phyloP scores from a whole-genome alignment of 2,113 vertebrate genomes.

The Trematocara macrostoma region DNA sequence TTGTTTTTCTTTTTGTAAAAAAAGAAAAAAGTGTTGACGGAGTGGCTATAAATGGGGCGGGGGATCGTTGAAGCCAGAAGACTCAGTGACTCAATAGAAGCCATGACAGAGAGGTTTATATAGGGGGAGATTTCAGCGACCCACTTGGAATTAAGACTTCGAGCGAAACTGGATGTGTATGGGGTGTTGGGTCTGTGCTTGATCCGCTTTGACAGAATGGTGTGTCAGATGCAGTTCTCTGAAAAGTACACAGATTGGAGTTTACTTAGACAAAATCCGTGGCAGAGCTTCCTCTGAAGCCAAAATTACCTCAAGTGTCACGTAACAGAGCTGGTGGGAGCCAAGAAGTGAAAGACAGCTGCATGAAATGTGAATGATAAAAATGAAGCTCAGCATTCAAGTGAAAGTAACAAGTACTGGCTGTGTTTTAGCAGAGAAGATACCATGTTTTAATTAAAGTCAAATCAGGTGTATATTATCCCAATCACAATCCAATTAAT shows the following conservation, averaged over 20 bases:
- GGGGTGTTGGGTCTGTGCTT: not conserved
- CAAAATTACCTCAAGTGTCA: not conserved
- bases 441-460: not conserved
- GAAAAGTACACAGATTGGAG: conserved; percentile 14
- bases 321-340: not conserved
- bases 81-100: conserved; percentile 29
- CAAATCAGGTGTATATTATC: not conserved
- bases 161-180: conserved; percentile 15
- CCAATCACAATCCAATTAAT: not conserved
- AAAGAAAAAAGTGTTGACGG: conserved; percentile 7
- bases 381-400: not conserved
- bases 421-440: not conserved
- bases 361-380: not conserved
- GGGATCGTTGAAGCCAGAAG: not conserved
- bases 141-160: conserved; percentile 17
- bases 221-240: conserved; percentile 23
- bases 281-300: not conserved
- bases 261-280: not conserved
- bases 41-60: conserved; percentile 12
- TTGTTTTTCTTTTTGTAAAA: not conserved
- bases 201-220: conserved; percentile 26
- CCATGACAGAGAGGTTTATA: conserved; percentile 30
- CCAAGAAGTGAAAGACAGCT: not conserved
- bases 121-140: not conserved
- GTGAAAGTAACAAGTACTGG: not conserved